phyloP scores from a whole-genome alignment of 2,888 invertebrate species.

The Campaea margaritaria region DNA sequence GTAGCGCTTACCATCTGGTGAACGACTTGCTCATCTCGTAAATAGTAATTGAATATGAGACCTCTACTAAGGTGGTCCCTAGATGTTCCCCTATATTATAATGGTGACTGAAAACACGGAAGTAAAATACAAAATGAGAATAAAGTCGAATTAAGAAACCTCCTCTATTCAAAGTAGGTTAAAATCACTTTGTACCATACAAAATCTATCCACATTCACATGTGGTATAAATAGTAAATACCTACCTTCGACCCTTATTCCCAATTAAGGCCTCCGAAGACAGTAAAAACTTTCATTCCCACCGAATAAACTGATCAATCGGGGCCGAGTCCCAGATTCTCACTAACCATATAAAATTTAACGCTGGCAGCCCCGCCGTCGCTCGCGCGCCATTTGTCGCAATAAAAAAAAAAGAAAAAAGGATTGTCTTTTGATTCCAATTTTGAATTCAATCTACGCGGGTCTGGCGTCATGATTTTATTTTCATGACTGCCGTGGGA shows the following conservation, averaged over 20 bases:
- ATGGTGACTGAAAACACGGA: too few species aligned
- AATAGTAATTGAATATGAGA: too few species aligned
- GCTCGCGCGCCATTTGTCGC: conserved; percentile 69
- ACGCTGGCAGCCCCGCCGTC: conserved; percentile 55
- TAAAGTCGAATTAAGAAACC: too few species aligned
- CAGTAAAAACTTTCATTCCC: conserved; percentile 35
- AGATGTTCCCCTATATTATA: too few species aligned
- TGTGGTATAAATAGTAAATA: background rate
- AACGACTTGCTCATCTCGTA: too few species aligned
- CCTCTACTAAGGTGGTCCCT: too few species aligned
- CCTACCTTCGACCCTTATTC: conserved; percentile 26
- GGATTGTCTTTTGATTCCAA: conserved; percentile 83
- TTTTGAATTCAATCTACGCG: conserved; percentile 82
- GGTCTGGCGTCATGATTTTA: conserved; percentile 82
- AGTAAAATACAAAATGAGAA: too few species aligned
- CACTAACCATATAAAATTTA: conserved; percentile 75
- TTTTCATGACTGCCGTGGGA: conserved; percentile 82
- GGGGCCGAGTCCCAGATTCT: conserved; percentile 11
- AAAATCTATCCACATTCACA: background rate
- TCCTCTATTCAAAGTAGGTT: too few species aligned
- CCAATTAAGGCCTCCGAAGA: conserved; percentile 24
- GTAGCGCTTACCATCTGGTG: too few species aligned
- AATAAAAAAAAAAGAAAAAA: conserved; percentile 76
- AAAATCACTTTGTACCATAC: too few species aligned
- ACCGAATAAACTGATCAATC: conserved; percentile 22